Evolutionary conservation across 2,797 vertebrate genomes (phyloP), one percentile per base, ranked within the genome.

Genomic region (Oryzias dopingdopingensis): DNA sequence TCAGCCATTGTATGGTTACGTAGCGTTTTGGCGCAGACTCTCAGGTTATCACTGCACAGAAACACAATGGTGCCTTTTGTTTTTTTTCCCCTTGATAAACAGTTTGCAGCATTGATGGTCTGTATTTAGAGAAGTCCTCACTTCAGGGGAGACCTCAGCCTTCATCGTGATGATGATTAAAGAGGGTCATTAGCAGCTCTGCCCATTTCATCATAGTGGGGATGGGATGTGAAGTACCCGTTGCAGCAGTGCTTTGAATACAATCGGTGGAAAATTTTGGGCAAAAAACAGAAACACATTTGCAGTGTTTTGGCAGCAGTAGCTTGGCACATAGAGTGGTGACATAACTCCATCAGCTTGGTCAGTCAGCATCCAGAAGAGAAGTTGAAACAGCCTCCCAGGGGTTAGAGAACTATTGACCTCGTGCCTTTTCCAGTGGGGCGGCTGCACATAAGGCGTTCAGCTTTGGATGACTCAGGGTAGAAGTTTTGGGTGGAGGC

Each of bases 1-100:
- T 89, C 80, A 67, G 84, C 91, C 62, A 72, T 85, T 78, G 86
- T 88, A 62, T 55, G 55, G 76, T 88, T 84, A 77, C 47, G 59
- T 47, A 41, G 50, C 10, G 32, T 63, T 70, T 51, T 63, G 52
- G 44, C 10, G 22, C 18, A 42, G 52, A 49, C 22, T 40, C 56
- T 52, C 74, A 67, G 79, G 82, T 85, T 77, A 86, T 87, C 82
- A 80, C 73, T 37, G 67, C 75, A 1, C 37, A 68, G 67, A 57
- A 63, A 56, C 65, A 86, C 85, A 67, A 72, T 74, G 68, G 75
- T 40, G 49, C 69, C 69, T 53, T 23, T 57, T 57, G 65, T 66
- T 67, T 82, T 81, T 81, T 81, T 74, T 70, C 4, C 32, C 10
- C 10, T 3, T 37, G 65, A 57, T 62, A 76, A 71, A 67, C 26